phyloP scores from a whole-genome alignment of 2,888 invertebrate genomes.

The Macroteleia sp. region DNA sequence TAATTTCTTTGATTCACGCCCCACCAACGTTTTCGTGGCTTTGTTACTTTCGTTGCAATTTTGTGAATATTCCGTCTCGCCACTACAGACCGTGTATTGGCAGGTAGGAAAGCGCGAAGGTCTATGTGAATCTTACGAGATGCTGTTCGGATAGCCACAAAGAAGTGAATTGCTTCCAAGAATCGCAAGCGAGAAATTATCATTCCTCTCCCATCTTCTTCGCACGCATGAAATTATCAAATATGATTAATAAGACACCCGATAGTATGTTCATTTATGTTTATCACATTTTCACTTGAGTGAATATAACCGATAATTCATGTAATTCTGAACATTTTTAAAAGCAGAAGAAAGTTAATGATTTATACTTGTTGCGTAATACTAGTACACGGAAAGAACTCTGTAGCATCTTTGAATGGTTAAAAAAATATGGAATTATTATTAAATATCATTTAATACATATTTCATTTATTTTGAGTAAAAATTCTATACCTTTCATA shows the following conservation, averaged over 20 bases:
- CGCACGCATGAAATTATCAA: conserved; percentile 42
- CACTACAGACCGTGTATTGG: conserved; percentile 41
- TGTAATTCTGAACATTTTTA: too few relatives aligned
- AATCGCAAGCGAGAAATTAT: conserved; percentile 47
- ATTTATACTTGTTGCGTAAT: too few relatives aligned
- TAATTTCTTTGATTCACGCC: conserved; percentile 77
- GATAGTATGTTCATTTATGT: too few relatives aligned
- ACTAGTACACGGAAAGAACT: too few relatives aligned
- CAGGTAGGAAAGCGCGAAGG: conserved; percentile 49
- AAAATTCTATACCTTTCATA: too few relatives aligned
- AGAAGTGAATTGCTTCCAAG: conserved; percentile 55
- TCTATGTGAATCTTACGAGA: conserved; percentile 42
- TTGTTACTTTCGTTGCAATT: conserved; percentile 38
- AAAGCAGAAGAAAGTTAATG: too few relatives aligned
- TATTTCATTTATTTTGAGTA: too few relatives aligned
- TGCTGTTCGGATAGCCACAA: conserved; percentile 50
- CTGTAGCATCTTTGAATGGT: too few relatives aligned
- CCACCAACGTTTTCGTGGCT: conserved; percentile 48
- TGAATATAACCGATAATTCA: too few relatives aligned
- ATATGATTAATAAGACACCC: conserved; percentile 44
- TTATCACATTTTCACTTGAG: too few relatives aligned
- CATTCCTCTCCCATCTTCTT: conserved; percentile 39
- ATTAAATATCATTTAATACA: too few relatives aligned
- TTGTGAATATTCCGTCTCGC: conserved; percentile 33
- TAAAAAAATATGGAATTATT: too few relatives aligned